Percentiles rank a stretch among this genome's conserved stretches.
These are phyloP conservation scores for Pampusana beccarii DNA, from an alignment of 2,113 vertebrate species.

Conservation along the genomic window DNA sequence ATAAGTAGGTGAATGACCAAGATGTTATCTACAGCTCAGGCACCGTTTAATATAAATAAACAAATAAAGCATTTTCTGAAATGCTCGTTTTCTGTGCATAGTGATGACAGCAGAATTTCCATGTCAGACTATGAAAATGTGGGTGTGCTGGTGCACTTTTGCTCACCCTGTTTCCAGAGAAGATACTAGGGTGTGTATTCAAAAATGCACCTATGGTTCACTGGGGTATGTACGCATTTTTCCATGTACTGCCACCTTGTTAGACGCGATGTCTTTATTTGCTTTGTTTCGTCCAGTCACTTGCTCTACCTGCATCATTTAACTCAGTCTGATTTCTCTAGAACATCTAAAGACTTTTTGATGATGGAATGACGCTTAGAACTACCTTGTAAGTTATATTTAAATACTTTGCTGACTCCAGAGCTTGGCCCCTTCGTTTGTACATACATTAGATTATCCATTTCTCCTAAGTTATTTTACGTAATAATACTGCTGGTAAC, in stretches of 20 bases:
- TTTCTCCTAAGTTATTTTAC: background rate
- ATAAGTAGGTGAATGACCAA: no score
- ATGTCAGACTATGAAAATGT: background rate
- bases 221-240: fast-evolving
- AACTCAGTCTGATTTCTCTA: background rate
- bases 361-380: background rate
- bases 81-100: background rate
- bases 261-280: background rate
- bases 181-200: background rate
- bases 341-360: background rate
- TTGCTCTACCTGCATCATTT: background rate
- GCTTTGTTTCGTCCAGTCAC: background rate
- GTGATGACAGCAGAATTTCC: background rate
- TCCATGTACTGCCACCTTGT: background rate
- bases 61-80: no score
- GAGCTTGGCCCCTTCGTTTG: background rate
- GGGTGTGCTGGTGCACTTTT: fast-evolving
- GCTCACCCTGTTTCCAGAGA: background rate
- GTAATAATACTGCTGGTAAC: background rate
- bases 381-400: background rate
- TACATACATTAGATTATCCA: background rate
- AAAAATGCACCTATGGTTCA: background rate
- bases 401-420: background rate
- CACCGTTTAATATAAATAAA: no score
- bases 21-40: no score